Conservation (phyloP, 1,140 invertebrate species). For the Microplitis mediator region DNA sequence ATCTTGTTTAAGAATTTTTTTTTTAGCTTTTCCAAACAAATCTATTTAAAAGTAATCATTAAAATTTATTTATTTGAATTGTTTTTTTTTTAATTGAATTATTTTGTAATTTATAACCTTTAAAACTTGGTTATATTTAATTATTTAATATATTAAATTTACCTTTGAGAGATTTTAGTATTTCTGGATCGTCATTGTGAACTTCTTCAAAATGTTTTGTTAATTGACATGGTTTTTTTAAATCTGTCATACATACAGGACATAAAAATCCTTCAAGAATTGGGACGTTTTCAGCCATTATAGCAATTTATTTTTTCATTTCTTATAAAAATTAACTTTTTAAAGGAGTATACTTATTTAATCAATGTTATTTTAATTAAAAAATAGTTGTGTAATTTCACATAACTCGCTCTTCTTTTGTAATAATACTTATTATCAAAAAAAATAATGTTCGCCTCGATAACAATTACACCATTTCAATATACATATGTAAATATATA, state of each 20-base stretch:
- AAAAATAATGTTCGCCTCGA: no score
- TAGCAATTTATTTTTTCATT: background rate
- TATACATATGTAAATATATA: no score
- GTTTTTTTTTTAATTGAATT: constrained; percentile 27
- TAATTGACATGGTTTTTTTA: constrained; percentile 80
- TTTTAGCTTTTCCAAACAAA: constrained; percentile 87
- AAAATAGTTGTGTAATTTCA: no score
- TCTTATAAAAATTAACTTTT: no score
- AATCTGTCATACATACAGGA: constrained; percentile 89
- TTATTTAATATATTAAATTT: constrained; percentile 4
- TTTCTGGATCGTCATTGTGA: constrained; percentile 88
- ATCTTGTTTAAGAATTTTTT: constrained; percentile 83
- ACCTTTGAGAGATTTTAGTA: constrained; percentile 90
- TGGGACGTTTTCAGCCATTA: constrained; percentile 62
- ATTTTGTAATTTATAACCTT: constrained; percentile 21
- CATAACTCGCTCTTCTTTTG: no score
- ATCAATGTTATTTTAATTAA: no score
- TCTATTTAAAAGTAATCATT: constrained; percentile 61
- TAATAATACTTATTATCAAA: no score
- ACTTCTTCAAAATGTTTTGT: constrained; percentile 86
- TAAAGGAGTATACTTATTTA: no score
- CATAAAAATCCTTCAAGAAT: constrained; percentile 92
- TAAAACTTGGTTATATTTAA: background rate
- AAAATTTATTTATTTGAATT: constrained; percentile 27
- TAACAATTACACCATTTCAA: no score